Percentiles rank a stretch among this genome's conserved stretches.
Conservation (phyloP, 2,888 invertebrate genomes). For the Metopia argyrocephala region DNA sequence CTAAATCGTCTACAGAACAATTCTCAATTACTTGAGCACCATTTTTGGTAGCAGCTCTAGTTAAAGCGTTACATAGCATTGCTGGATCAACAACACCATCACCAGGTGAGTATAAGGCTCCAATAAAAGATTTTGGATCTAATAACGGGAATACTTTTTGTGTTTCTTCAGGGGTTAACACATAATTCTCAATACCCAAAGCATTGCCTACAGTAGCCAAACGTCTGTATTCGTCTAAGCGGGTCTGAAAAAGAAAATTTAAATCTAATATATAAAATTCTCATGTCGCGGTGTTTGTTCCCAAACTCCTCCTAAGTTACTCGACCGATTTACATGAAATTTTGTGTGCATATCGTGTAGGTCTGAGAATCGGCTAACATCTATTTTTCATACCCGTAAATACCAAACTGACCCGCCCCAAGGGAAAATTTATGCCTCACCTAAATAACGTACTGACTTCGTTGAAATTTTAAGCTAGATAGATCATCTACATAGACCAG, state of each 20-base stretch:
- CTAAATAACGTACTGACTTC: no score
- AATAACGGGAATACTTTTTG: slow-evolving; percentile 88
- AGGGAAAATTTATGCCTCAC: no score
- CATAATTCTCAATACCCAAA: slow-evolving; percentile 86
- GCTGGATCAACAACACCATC: slow-evolving; percentile 93
- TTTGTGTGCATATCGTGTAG: no score
- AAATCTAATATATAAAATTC: no score
- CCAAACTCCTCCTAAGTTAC: no score
- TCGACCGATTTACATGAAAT: no score
- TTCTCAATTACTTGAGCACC: slow-evolving; percentile 88
- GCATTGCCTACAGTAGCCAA: slow-evolving; percentile 89
- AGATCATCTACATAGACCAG: no score
- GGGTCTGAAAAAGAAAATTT: slow-evolving; percentile 79
- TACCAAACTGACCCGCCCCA: no score
- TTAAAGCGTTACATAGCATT: slow-evolving; percentile 87
- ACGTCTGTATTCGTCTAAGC: slow-evolving; percentile 90
- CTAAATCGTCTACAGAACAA: slow-evolving; percentile 85
- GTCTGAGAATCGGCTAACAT: no score
- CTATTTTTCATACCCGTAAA: no score
- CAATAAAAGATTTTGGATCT: slow-evolving; percentile 86
- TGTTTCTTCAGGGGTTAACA: slow-evolving; percentile 86
- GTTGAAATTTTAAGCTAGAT: no score
- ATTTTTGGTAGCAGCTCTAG: slow-evolving; percentile 84
- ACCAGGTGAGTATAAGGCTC: slow-evolving; percentile 87
- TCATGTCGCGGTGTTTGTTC: no score